Conservation (phyloP, 2,797 vertebrate genomes). For the Ptychadena robeensis region DNA sequence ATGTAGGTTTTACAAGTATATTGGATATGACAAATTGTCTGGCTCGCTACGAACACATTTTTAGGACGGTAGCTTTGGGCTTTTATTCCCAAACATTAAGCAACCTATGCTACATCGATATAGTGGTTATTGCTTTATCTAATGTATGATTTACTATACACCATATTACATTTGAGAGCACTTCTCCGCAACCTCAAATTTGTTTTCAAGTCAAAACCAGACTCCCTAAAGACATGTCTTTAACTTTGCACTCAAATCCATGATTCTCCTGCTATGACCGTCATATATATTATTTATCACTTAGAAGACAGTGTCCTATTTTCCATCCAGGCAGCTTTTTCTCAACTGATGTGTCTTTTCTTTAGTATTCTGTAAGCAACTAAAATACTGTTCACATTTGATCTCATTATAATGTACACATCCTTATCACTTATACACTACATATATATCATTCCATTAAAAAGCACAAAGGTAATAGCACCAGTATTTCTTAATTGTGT, state of each 20-base stretch:
- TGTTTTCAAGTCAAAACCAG: background rate
- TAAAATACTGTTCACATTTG: background rate
- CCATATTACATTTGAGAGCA: background rate
- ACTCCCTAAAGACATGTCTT: background rate
- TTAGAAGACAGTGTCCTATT: background rate
- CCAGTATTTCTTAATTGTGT: no score
- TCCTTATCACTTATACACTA: no score
- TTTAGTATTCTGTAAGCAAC: background rate
- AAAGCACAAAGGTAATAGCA: no score
- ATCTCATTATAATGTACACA: no score
- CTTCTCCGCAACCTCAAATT: background rate
- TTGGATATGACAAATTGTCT: no score
- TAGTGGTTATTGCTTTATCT: background rate
- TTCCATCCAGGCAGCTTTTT: background rate
- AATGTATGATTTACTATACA: background rate
- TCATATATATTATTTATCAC: background rate
- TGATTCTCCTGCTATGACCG: background rate
- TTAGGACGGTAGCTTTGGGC: no score
- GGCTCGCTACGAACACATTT: no score
- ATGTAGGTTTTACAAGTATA: background rate
- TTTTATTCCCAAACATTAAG: background rate
- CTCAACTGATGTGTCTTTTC: background rate
- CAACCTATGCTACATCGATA: background rate
- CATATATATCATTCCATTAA: no score
- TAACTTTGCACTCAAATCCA: background rate